phyloP scores from a whole-genome alignment of 2,797 vertebrate species.

The Phylloscopus collybita region DNA sequence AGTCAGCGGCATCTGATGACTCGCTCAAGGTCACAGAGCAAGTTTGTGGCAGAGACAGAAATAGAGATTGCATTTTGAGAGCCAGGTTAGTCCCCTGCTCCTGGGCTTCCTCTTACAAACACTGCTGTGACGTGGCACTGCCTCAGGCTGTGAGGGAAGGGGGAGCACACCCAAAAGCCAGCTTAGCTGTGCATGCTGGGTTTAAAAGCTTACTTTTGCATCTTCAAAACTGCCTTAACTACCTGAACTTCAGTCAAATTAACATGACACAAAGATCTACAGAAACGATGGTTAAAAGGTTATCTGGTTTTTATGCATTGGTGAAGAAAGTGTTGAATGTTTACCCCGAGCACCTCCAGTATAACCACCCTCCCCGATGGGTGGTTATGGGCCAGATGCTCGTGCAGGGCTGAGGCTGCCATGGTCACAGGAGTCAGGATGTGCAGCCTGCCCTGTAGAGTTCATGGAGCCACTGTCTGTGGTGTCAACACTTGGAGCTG shows the following conservation, averaged over 20 bases:
- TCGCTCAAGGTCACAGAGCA: slow-evolving; percentile 43
- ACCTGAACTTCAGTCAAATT: background rate
- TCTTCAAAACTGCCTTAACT: background rate
- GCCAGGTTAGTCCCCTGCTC: background rate
- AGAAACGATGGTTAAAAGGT: background rate
- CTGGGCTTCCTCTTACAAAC: background rate
- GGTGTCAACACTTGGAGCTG: background rate
- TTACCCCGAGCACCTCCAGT: background rate
- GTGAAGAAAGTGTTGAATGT: background rate
- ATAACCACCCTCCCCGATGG: background rate
- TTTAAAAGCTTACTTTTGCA: background rate
- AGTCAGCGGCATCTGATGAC: background rate
- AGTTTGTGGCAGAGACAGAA: slow-evolving; percentile 14
- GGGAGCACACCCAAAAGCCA: background rate
- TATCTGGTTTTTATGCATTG: background rate
- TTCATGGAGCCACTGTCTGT: background rate
- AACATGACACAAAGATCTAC: background rate
- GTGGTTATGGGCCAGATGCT: accelerated
- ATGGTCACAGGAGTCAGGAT: background rate
- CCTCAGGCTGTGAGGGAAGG: background rate
- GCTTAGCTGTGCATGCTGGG: background rate
- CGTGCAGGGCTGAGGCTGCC: background rate
- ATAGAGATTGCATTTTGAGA: background rate
- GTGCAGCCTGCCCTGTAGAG: background rate
- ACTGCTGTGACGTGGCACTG: background rate